phyloP scores from a whole-genome alignment of 2,888 invertebrate species.

The Tetheella fluctuosa region DNA sequence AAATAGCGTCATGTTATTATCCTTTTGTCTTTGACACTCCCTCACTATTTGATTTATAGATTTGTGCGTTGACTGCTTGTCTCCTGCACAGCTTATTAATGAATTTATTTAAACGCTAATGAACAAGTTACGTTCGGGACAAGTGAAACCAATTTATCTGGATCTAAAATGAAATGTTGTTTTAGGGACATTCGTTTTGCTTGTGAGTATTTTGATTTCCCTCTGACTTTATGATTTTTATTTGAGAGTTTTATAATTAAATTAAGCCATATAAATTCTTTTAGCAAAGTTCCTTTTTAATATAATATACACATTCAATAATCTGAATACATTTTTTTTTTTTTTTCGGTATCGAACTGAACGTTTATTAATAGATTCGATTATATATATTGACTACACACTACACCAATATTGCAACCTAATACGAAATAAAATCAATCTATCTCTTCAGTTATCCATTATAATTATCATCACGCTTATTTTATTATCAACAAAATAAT shows the following conservation, averaged over 20 bases:
- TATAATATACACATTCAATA: too few relatives aligned
- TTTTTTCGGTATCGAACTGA: too few relatives aligned
- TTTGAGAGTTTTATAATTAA: neutral
- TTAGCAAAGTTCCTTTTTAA: too few relatives aligned
- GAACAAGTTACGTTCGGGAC: slow-evolving; percentile 79
- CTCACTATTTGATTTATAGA: slow-evolving; percentile 84
- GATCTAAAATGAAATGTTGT: slow-evolving; percentile 66
- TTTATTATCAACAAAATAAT: too few relatives aligned
- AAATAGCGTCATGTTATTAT: slow-evolving; percentile 59
- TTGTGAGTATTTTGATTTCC: slow-evolving; percentile 26
- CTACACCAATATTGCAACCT: too few relatives aligned
- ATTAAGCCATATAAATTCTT: too few relatives aligned
- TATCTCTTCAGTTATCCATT: too few relatives aligned
- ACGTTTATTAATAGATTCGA: too few relatives aligned
- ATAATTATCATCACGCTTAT: too few relatives aligned
- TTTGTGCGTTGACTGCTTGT: slow-evolving; percentile 78
- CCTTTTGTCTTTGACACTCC: slow-evolving; percentile 81
- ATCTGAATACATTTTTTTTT: too few relatives aligned
- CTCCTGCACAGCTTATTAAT: slow-evolving; percentile 78
- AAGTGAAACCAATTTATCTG: slow-evolving; percentile 80
- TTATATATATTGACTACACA: too few relatives aligned
- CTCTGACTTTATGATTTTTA: neutral
- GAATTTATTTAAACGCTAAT: slow-evolving; percentile 84
- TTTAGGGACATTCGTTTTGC: slow-evolving; percentile 54
- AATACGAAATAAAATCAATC: too few relatives aligned